Base-by-base conservation (phyloP, 53 echinoderm and acorn worm genomes). In the Mesocentrotus franciscanus region DNA sequence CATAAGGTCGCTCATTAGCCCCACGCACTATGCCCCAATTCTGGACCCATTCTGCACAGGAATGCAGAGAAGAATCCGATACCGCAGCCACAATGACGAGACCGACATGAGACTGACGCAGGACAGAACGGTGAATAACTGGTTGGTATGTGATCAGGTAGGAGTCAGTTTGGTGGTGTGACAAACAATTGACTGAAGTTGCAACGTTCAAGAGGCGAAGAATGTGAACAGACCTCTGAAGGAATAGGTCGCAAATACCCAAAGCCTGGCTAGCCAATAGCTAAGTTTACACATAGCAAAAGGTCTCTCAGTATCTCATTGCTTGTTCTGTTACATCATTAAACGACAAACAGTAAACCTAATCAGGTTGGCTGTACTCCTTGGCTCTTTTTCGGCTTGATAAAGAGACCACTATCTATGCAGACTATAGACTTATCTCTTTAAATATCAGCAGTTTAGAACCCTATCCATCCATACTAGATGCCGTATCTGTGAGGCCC, bases 281-380 rank as follows among this genome's bases (percentile, higher is more conserved):
- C 32, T 8, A 12, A 34, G 32, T 78, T 13, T 34, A 34, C 64
- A 64, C 64, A 64, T 15, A 32, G 14, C 34, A 14, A 78, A 34
- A 34, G 15, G 85, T 85, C 22, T 55, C 49, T 85, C 55, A 55
- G 2, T 24, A 24, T 56, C 24, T 55, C 56, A 10, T 33, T 16
- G 33, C 78, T 78, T 34, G 34, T 34, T 15, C 22, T 55, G 49
- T 85, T 85, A 55, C 85, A 56, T 85, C 85, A 85, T 85, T 26
- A 49, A 49, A 55, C 9, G n/a, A n/a, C 59, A 87, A 87, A 57
- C n/a, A 87, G 4, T 58, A 27, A n/a, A n/a, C 27, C 8, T 58
- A 58, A 87, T 57, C 87, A 87, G 29, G 87, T 87, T 27, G n/a
- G 20, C 87, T 87, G 58, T 57, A 58, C 87, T 87, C 58, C 15